A percentile compares a stretch with the other conserved stretches of the same genome.
Conservation (phyloP, 2,888 invertebrate genomes). For the Crossocerus cetratus region DNA sequence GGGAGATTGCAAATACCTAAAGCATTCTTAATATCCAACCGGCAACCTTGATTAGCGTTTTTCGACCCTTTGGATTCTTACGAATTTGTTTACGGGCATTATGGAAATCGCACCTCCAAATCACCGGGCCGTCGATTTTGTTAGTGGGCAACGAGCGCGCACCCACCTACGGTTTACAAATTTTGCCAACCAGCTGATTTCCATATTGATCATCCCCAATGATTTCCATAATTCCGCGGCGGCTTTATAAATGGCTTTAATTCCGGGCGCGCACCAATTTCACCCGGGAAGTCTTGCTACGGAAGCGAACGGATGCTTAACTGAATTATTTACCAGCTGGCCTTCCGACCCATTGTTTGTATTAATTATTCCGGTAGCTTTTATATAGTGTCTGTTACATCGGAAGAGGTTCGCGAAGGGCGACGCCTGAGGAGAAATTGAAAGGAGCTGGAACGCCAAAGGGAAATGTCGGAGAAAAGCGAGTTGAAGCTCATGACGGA, state of each 20-base stretch:
- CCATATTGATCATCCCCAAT: background rate
- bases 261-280: background rate
- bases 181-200: background rate
- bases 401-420: slow-evolving; percentile 11
- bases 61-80: background rate
- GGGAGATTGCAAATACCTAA: too few species aligned
- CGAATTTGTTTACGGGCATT: background rate
- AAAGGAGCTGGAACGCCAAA: slow-evolving; percentile 15
- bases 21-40: too few species aligned
- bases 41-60: too few species aligned
- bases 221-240: slow-evolving; percentile 1
- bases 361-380: slow-evolving; percentile 51
- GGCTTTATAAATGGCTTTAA: background rate
- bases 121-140: background rate
- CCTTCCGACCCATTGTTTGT: slow-evolving; percentile 39
- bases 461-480: background rate
- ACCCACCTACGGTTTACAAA: background rate
- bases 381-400: slow-evolving; percentile 29
- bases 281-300: background rate
- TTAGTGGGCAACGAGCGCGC: background rate
- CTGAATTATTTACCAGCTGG: slow-evolving; percentile 46
- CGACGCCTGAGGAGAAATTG: background rate
- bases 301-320: background rate
- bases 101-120: background rate
- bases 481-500: too few species aligned